Evolutionary conservation across 2,797 vertebrate genomes (phyloP).

Genomic region (Pangasius djambal): DNA sequence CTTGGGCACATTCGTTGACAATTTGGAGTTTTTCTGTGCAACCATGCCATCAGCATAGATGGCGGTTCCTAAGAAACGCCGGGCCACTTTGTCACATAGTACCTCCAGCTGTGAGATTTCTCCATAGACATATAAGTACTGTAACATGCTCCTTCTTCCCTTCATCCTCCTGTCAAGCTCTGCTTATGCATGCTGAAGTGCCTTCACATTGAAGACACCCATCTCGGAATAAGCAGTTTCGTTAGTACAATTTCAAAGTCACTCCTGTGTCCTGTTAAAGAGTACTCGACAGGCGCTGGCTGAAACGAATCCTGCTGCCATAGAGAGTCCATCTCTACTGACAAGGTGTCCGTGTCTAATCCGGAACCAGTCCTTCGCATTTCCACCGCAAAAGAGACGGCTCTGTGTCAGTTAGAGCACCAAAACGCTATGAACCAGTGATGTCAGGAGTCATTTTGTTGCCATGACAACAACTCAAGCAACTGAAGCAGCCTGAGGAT

Average conservation of each 20-base stretch:
- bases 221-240: slow-evolving; percentile 50
- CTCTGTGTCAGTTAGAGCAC: neutral
- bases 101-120: neutral
- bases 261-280: slow-evolving; percentile 64
- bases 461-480: neutral
- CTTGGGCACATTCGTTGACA: no score
- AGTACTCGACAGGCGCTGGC: slow-evolving; percentile 66
- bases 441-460: slow-evolving; percentile 7
- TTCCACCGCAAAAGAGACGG: neutral
- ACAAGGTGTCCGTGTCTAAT: neutral
- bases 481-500: neutral
- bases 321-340: slow-evolving; percentile 62
- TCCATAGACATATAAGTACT: slow-evolving; percentile 1
- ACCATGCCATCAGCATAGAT: no score
- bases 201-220: slow-evolving; percentile 46
- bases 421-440: neutral
- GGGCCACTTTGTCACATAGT: neutral
- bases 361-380: neutral
- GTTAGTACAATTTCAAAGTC: slow-evolving; percentile 64
- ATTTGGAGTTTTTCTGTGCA: neutral
- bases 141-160: slow-evolving; percentile 13
- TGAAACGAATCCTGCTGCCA: slow-evolving; percentile 71
- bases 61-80: neutral
- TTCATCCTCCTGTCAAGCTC: slow-evolving; percentile 19
- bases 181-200: slow-evolving; percentile 31